Evolutionary conservation across 2,888 invertebrate species (phyloP), one percentile per base, ranked within the genome.

Genomic region (Andricus quercusramuli): DNA sequence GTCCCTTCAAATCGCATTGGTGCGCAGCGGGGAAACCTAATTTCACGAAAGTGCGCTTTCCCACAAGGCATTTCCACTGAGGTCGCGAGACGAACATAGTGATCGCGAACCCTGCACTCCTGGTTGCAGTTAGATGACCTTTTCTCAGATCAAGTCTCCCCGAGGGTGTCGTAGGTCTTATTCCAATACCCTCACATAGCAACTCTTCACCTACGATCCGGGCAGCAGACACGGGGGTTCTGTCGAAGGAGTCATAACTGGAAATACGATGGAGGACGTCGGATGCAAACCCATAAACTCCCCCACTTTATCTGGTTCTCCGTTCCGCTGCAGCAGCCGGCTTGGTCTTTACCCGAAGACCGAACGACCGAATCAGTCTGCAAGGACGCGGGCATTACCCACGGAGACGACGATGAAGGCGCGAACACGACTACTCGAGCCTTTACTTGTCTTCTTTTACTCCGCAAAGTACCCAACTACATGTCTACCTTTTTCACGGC

Each of bases 281-380:
- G 90, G 90, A 92, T 90, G 90, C 90, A 90, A 90, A 90, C 89
- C 89, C 90, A 91, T 92, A 92, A 92, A 92, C 88, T 85, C 87
- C 86, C 86, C 84, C 90, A 86, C 88, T 85, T 85, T 81, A 83
- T 74, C 74, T 56, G 78, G 59, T 80, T 76, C 80, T 78, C 77
- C 80, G 66, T 65, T 77, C 68, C 76, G 79, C 44, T 78, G 80
- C 79, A 80, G 78, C 83, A 84, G 85, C 83, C 85, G 83, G 82
- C 77, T 86, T 85, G 85, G 83, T 84, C 85, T 87, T 87, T 85
- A 85, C 84, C 85, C 84, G 83, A 85, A 83, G 85, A 80, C 84
- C 87, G 88, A 88, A 89, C 83, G 87, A 86, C 83, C 83, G 82
- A 83, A 83, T 83, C 85, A 82, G 78, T 80, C 82, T 74, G 76